phyloP scores from a whole-genome alignment of 1,140 invertebrate genomes.

The Triops longicaudatus region DNA sequence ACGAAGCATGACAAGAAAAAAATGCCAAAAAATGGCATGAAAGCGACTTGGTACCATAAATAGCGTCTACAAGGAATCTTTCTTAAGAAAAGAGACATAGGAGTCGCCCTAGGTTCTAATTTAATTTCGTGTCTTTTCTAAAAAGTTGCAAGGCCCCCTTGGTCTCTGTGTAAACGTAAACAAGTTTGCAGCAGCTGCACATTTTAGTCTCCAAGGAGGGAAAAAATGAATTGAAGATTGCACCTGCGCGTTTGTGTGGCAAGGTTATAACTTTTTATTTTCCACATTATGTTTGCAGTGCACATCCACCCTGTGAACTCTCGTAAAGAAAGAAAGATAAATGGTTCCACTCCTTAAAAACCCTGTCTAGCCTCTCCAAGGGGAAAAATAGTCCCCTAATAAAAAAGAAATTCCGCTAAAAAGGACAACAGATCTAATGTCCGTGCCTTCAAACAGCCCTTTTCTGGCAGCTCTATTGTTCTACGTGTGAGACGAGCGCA shows the following conservation, averaged over 20 bases:
- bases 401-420: background rate
- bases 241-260: slow-evolving; percentile 5
- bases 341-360: background rate
- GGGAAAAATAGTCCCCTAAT: background rate
- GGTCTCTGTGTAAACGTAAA: background rate
- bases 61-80: background rate
- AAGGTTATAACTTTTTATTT: background rate
- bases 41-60: background rate
- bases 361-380: background rate
- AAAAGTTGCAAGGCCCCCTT: background rate
- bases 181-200: background rate
- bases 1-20: no score
- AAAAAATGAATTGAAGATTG: slow-evolving; percentile 1
- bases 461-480: slow-evolving; percentile 7
- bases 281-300: slow-evolving; percentile 15
- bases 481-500: background rate
- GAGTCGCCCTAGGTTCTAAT: background rate
- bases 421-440: background rate
- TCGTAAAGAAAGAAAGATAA: background rate
- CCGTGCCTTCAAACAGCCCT: background rate
- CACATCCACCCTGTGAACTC: background rate
- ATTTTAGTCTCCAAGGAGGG: background rate
- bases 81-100: background rate
- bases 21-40: background rate
- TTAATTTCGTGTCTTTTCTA: background rate